Percentiles rank a stretch among this genome's conserved stretches.
Conservation (phyloP, 2,888 invertebrate species). For the Chloroclysta siterata region DNA sequence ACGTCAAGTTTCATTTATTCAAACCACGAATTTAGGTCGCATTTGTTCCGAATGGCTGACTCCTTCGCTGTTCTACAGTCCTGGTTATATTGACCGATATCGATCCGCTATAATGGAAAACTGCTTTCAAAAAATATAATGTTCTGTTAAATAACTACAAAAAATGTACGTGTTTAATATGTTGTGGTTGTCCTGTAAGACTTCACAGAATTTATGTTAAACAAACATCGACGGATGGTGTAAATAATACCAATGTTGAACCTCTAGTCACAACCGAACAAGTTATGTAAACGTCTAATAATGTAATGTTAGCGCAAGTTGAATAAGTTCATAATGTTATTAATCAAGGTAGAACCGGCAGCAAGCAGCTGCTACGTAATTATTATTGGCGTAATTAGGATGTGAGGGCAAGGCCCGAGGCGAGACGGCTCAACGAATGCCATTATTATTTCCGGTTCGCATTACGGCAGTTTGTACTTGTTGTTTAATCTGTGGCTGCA, state of each 20-base stretch:
- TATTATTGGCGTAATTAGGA: conserved; percentile 84
- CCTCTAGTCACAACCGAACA: background rate
- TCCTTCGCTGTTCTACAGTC: conserved; percentile 17
- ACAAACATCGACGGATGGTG: conserved; percentile 4
- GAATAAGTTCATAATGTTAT: conserved; percentile 52
- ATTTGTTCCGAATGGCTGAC: conserved; percentile 25
- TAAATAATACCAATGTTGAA: conserved; percentile 11
- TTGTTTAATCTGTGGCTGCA: conserved; percentile 27
- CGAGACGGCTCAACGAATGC: conserved; percentile 75
- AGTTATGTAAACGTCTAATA: conserved; percentile 35
- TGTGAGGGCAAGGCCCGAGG: conserved; percentile 76
- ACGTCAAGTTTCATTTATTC: conserved; percentile 22
- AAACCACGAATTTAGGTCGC: conserved; percentile 28
- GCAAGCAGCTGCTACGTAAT: conserved; percentile 74
- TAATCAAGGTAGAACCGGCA: conserved; percentile 60
- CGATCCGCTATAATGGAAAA: conserved; percentile 1
- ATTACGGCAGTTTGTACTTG: conserved; percentile 55
- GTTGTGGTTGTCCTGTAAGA: background rate
- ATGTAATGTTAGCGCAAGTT: conserved; percentile 38
- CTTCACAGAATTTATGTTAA: background rate
- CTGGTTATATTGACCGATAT: conserved; percentile 22
- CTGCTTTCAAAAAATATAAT: conserved; percentile 2
- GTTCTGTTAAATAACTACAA: background rate
- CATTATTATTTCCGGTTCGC: conserved; percentile 81
- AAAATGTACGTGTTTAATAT: conserved; percentile 2